Percentiles rank a stretch among this genome's conserved stretches.
Conservation (phyloP, 2,888 invertebrate species). For the Drosophila mimetica region DNA sequence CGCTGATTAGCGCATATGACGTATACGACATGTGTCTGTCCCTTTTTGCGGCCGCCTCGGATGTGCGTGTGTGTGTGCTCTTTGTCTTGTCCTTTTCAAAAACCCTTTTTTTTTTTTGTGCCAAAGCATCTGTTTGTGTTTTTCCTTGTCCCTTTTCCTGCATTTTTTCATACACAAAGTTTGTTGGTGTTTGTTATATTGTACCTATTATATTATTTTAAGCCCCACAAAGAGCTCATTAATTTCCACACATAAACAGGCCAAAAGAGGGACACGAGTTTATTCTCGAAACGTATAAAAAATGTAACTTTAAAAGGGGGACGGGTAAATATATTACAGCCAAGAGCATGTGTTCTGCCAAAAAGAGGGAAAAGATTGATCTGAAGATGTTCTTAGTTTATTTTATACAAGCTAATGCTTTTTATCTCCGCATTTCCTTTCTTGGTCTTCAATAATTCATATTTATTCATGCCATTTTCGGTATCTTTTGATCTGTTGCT, state of each 20-base stretch:
- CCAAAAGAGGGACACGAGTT: slow-evolving; percentile 12
- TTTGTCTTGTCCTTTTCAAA: slow-evolving; percentile 46
- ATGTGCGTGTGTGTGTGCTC: slow-evolving; percentile 21
- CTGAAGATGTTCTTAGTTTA: neutral
- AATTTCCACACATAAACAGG: slow-evolving; percentile 64
- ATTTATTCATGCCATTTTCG: slow-evolving; percentile 4
- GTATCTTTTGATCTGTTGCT: slow-evolving; percentile 41
- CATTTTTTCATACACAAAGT: slow-evolving; percentile 22
- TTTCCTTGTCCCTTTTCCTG: slow-evolving; percentile 4
- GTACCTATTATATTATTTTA: slow-evolving; percentile 73
- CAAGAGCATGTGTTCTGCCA: neutral
- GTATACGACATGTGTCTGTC: slow-evolving; percentile 50
- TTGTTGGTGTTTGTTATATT: slow-evolving; percentile 50
- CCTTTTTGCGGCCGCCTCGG: slow-evolving; percentile 31
- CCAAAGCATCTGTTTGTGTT: slow-evolving; percentile 27
- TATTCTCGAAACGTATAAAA: slow-evolving; percentile 6
- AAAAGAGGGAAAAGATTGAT: slow-evolving; percentile 12
- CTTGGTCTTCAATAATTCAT: slow-evolving; percentile 13
- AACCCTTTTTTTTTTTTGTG: slow-evolving; percentile 49
- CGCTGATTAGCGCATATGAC: slow-evolving; percentile 70
- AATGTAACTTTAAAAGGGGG: slow-evolving; percentile 3
- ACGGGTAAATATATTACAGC: slow-evolving; percentile 11
- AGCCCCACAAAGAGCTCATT: slow-evolving; percentile 77
- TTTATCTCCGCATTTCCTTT: slow-evolving; percentile 16
- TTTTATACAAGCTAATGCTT: neutral